A percentile compares a stretch with the other conserved stretches of the same genome.
Conservation (phyloP, 1,140 invertebrate species). For the Papilio aristodemus region DNA sequence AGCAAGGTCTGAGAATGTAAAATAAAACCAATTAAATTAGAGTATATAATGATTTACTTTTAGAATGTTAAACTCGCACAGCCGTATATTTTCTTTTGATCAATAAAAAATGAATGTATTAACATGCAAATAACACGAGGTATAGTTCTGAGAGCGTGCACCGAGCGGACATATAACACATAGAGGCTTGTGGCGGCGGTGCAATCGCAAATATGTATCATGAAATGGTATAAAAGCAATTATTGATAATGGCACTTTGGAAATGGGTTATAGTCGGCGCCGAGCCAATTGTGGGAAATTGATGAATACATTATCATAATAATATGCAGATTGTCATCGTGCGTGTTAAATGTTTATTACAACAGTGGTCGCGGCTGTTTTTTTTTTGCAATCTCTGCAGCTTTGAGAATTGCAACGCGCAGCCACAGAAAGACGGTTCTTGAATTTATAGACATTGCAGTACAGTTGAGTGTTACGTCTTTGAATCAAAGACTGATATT, state of each 20-base stretch:
- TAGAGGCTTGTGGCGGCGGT: neutral
- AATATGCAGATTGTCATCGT: slow-evolving; percentile 22
- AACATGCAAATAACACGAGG: too few relatives aligned
- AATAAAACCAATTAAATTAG: too few relatives aligned
- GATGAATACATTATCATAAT: slow-evolving; percentile 21
- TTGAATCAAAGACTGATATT: too few relatives aligned
- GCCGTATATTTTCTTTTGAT: too few relatives aligned
- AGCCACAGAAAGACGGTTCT: too few relatives aligned
- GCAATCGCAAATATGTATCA: slow-evolving; percentile 13
- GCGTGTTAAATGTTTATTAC: neutral
- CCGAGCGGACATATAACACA: neutral
- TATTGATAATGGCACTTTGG: slow-evolving; percentile 12
- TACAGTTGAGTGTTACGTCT: too few relatives aligned
- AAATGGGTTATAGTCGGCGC: neutral
- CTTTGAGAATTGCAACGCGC: neutral
- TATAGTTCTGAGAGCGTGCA: neutral
- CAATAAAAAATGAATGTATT: too few relatives aligned
- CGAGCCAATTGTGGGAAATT: neutral
- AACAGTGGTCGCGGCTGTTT: neutral
- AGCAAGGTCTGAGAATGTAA: too few relatives aligned
- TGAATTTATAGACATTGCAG: too few relatives aligned
- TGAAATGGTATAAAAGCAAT: slow-evolving; percentile 7
- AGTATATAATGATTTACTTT: too few relatives aligned
- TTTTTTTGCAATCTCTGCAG: neutral
- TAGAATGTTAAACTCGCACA: too few relatives aligned